Evolutionary conservation across 1,140 invertebrate species (phyloP), one percentile per base, ranked within the genome.

Genomic region (Geopemphigus sp.): DNA sequence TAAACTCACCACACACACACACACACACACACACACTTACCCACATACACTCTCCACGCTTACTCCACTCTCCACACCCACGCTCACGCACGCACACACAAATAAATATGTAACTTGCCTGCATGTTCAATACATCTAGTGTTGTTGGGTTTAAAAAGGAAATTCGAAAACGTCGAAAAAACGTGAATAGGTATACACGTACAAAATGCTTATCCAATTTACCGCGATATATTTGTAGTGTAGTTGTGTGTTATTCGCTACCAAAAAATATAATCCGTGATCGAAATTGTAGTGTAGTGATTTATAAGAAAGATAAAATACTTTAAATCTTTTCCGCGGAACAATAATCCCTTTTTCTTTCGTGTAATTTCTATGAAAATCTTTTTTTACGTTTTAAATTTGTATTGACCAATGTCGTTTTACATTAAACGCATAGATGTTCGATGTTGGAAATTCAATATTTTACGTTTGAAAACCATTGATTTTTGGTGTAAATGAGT

Each of bases 201-300:
- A 22, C 17, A 47, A 68, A 68, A 68, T n/a, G 64, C 1, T 68
- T 50, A 68, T 68, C 64, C 64, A 68, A 68, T 68, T 68, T 68
- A 17, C 19, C 39, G 45, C 39, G 45, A 17, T 50, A n/a, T 45
- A 45, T 66, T 45, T 39, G 14, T 66, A 26, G 45, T 22, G 15
- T 47, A 19, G 14, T 47, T 14, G 59, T 29, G 5, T 17, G 6
- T 17, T 70, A 26, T 32, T 29, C n/a, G 24, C 26, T 53, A 8
- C 50, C 19, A 72, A 32, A 72, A 70, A 54, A 70, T 50, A 50
- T 53, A 53, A 53, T 5, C 15, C 47, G 10, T 17, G 22, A 70
- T 53, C 14, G 22, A 70, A 70, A 54, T 72, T 29, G 47, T 15
- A 4, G 53, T 54, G 19, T 11, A 54, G 24, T 54, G 24, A 54